phyloP scores from a whole-genome alignment of 2,113 vertebrate genomes.

The Eubucco bourcierii region DNA sequence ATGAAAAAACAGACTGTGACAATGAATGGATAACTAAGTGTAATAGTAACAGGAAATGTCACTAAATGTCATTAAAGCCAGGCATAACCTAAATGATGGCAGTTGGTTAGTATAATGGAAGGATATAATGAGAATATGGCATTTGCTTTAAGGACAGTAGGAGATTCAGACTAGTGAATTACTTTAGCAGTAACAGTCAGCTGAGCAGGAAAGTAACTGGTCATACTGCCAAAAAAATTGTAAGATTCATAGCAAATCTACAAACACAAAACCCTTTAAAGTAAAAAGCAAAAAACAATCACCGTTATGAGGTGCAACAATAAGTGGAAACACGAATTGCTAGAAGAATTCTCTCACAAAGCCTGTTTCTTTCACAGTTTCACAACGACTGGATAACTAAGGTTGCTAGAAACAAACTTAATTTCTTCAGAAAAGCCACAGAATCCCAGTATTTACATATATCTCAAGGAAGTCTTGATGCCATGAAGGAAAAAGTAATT shows the following conservation, averaged over 20 bases:
- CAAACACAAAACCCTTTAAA: neutral
- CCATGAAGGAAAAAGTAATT: too few relatives aligned
- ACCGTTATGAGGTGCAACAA: neutral
- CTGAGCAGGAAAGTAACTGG: neutral
- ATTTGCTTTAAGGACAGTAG: conserved; percentile 41
- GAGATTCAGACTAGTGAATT: conserved; percentile 23
- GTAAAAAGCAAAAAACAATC: neutral
- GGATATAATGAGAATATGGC: conserved; percentile 25
- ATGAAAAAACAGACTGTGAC: neutral
- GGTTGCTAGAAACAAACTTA: neutral
- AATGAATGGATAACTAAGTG: neutral
- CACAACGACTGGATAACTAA: neutral
- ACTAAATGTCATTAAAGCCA: conserved; percentile 55
- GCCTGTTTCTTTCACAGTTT: neutral
- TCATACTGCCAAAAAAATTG: neutral
- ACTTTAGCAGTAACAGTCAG: neutral
- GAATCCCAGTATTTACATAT: neutral
- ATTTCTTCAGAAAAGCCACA: neutral
- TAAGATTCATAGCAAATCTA: neutral
- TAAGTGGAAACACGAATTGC: neutral
- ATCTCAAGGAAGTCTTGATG: neutral
- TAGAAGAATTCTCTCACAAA: neutral
- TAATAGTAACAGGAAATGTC: conserved; percentile 32
- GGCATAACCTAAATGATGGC: conserved; percentile 29
- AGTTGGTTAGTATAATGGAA: conserved; percentile 17